Percentiles rank a stretch among this genome's conserved stretches.
phyloP scores from a whole-genome alignment of 2,797 vertebrate genomes.

The Tachyglossus aculeatus region DNA sequence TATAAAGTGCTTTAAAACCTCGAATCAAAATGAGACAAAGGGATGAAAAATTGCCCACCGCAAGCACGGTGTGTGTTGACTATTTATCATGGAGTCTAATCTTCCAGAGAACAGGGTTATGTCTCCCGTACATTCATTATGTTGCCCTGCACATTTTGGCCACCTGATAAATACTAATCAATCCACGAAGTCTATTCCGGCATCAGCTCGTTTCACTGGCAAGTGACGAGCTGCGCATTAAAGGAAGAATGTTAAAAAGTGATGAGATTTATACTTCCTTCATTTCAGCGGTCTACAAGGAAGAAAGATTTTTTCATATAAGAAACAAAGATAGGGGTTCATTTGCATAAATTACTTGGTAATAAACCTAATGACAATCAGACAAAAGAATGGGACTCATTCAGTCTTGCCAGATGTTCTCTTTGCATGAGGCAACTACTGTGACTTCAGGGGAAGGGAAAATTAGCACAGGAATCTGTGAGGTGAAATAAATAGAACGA shows the following conservation, averaged over 20 bases:
- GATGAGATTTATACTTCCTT: slow-evolving; percentile 25
- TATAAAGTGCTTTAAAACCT: too few relatives aligned
- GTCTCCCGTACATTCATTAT: too few relatives aligned
- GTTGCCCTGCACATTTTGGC: too few relatives aligned
- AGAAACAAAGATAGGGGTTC: slow-evolving; percentile 45
- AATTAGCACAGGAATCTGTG: slow-evolving; percentile 53
- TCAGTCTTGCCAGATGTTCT: slow-evolving; percentile 53
- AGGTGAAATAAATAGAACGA: slow-evolving; percentile 34
- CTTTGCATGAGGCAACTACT: slow-evolving; percentile 40
- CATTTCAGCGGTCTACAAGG: slow-evolving; percentile 37
- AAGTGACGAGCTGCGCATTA: too few relatives aligned
- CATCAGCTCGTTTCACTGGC: too few relatives aligned
- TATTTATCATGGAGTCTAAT: too few relatives aligned
- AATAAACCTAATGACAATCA: slow-evolving; percentile 59
- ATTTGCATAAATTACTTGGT: slow-evolving; percentile 51
- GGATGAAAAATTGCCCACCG: too few relatives aligned
- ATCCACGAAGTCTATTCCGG: too few relatives aligned
- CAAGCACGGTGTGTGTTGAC: too few relatives aligned
- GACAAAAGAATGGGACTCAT: slow-evolving; percentile 38
- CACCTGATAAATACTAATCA: too few relatives aligned
- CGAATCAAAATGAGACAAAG: too few relatives aligned
- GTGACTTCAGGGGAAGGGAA: slow-evolving; percentile 43
- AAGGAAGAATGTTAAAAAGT: slow-evolving; percentile 2
- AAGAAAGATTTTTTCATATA: slow-evolving; percentile 31
- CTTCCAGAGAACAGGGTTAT: too few relatives aligned